phyloP scores from a whole-genome alignment of 2,888 invertebrate species.

The Octonoba sinensis region DNA sequence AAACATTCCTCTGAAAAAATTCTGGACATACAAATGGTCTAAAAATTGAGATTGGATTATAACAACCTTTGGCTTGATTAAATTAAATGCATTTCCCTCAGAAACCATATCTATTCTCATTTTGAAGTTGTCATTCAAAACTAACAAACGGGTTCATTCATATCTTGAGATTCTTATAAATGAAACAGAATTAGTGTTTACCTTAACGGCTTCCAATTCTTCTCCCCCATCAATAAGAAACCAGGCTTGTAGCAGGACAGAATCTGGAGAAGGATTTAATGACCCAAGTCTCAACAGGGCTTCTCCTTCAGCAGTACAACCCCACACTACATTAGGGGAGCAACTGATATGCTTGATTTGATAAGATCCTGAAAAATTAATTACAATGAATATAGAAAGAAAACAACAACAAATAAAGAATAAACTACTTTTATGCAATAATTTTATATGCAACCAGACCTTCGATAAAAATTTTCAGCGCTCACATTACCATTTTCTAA shows the following conservation, averaged over 20 bases:
- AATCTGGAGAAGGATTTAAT: slow-evolving; percentile 71
- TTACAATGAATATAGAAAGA: neutral
- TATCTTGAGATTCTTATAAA: neutral
- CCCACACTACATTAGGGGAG: slow-evolving; percentile 74
- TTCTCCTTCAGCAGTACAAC: slow-evolving; percentile 73
- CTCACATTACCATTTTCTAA: too few species aligned
- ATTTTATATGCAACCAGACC: too few species aligned
- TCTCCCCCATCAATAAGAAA: slow-evolving; percentile 70
- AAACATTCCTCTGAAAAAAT: too few species aligned
- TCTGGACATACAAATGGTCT: too few species aligned
- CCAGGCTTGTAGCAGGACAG: slow-evolving; percentile 73
- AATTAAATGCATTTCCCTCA: too few species aligned
- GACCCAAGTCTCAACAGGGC: slow-evolving; percentile 73
- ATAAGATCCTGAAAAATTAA: slow-evolving; percentile 68
- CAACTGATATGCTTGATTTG: slow-evolving; percentile 72
- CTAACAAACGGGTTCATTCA: neutral
- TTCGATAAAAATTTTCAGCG: too few species aligned
- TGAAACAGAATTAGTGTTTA: neutral
- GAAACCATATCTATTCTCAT: too few species aligned
- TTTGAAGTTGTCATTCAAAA: too few species aligned
- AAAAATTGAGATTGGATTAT: too few species aligned
- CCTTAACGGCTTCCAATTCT: neutral
- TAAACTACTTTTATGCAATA: too few species aligned
- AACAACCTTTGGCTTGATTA: too few species aligned
- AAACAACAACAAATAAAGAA: too few species aligned